Evolutionary conservation across 2,888 invertebrate species (phyloP).

Genomic region (Gari tellinella): DNA sequence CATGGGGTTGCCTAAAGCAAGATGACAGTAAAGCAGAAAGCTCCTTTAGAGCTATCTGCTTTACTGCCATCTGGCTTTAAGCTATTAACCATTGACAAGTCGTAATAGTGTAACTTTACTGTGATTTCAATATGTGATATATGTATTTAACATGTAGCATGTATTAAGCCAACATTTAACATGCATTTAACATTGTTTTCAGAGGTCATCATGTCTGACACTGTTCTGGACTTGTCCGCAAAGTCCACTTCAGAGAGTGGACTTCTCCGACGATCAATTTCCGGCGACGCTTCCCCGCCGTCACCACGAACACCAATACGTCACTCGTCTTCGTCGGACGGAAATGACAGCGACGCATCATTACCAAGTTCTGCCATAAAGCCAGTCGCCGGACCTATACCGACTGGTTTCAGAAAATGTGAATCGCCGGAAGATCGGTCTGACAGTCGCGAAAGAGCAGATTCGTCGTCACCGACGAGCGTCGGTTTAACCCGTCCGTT

Average conservation of each 20-base stretch:
- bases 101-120: too few relatives aligned
- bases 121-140: too few relatives aligned
- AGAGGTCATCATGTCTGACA: constrained; percentile 61
- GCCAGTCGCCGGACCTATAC: constrained; percentile 53
- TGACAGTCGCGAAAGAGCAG: constrained; percentile 22
- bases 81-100: too few relatives aligned
- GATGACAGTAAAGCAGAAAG: too few relatives aligned
- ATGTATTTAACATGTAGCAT: too few relatives aligned
- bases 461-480: constrained; percentile 30
- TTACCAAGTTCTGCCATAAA: constrained; percentile 39
- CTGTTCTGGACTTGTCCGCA: constrained; percentile 68
- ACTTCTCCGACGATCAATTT: constrained; percentile 35
- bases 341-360: constrained; percentile 59
- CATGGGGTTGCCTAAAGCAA: too few relatives aligned
- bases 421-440: constrained; percentile 45
- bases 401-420: constrained; percentile 20
- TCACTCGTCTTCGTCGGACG: constrained; percentile 48
- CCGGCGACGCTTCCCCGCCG: constrained; percentile 54
- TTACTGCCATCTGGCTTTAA: too few relatives aligned
- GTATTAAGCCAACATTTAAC: too few relatives aligned
- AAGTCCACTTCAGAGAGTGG: constrained; percentile 50
- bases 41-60: too few relatives aligned
- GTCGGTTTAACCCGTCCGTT: constrained; percentile 63
- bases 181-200: too few relatives aligned
- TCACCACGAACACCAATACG: constrained; percentile 39